Percentiles rank a stretch among this genome's conserved stretches.
These are phyloP conservation scores for Pygoscelis adeliae DNA, from an alignment of 2,113 vertebrate genomes.

Conservation along the genomic window DNA sequence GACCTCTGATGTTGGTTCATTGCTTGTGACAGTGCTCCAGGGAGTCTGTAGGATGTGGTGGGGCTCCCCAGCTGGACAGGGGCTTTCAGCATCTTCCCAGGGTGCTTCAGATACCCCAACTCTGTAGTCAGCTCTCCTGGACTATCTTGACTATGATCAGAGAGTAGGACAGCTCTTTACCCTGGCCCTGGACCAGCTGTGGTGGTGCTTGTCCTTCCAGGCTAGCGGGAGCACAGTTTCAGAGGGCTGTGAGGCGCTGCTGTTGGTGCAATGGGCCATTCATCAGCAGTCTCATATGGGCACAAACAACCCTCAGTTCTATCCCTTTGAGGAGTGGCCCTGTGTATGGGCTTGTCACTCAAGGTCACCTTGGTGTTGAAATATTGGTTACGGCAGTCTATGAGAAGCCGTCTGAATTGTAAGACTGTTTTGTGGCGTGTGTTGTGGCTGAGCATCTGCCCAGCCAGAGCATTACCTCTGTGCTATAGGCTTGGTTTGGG, in stretches of 20 bases:
- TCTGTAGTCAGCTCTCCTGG: background rate
- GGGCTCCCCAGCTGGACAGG: background rate
- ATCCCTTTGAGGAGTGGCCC: background rate
- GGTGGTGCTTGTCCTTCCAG: background rate
- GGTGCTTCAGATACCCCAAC: background rate
- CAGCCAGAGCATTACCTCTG: background rate
- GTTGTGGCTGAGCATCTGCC: background rate
- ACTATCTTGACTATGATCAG: background rate
- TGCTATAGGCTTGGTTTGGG: background rate
- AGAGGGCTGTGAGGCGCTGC: background rate
- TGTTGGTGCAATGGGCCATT: background rate
- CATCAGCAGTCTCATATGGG: background rate
- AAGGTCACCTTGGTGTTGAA: background rate
- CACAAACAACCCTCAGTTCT: background rate
- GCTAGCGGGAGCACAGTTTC: background rate
- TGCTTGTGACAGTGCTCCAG: background rate
- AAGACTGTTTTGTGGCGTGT: background rate
- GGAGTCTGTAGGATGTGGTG: background rate
- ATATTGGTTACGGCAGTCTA: background rate
- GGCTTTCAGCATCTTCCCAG: background rate
- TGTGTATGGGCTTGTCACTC: accelerated
- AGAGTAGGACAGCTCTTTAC: background rate
- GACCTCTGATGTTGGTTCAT: background rate
- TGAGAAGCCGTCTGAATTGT: background rate
- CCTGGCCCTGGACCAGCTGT: background rate